phyloP scores from a whole-genome alignment of 2,113 vertebrate species.

The Pyrgilauda ruficollis region DNA sequence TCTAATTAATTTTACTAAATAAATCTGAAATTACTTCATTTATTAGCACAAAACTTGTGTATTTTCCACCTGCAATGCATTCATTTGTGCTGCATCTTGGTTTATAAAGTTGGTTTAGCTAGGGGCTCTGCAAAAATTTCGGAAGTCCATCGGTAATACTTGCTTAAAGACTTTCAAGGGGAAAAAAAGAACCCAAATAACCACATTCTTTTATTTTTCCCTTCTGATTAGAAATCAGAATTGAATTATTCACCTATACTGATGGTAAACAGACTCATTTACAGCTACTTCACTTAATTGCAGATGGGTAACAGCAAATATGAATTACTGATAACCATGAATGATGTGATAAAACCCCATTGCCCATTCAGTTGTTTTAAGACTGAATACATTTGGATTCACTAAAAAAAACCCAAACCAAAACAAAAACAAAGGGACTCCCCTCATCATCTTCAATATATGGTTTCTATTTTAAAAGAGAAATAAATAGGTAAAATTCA shows the following conservation, averaged over 20 bases:
- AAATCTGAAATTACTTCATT: neutral
- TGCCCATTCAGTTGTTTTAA: neutral
- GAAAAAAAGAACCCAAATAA: neutral
- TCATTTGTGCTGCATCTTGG: neutral
- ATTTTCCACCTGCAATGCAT: neutral
- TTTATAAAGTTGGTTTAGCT: neutral
- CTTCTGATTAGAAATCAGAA: neutral
- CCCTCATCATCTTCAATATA: neutral
- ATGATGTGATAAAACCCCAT: neutral
- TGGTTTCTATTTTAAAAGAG: neutral
- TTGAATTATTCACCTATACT: neutral
- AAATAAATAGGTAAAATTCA: neutral
- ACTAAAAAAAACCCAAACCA: neutral
- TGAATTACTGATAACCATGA: neutral
- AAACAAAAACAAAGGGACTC: fast-evolving
- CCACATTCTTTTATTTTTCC: neutral
- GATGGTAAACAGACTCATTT: neutral
- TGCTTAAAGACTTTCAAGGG: neutral
- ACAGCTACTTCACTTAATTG: neutral
- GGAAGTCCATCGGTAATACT: neutral
- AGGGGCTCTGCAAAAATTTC: neutral
- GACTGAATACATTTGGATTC: neutral
- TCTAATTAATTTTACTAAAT: neutral
- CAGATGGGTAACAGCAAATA: neutral
- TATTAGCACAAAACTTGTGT: neutral